A percentile compares a stretch with the other conserved stretches of the same genome.
These are phyloP conservation scores for Prostheceraeus crozeri DNA, from an alignment of 2,888 invertebrate species.

Conservation along the genomic window DNA sequence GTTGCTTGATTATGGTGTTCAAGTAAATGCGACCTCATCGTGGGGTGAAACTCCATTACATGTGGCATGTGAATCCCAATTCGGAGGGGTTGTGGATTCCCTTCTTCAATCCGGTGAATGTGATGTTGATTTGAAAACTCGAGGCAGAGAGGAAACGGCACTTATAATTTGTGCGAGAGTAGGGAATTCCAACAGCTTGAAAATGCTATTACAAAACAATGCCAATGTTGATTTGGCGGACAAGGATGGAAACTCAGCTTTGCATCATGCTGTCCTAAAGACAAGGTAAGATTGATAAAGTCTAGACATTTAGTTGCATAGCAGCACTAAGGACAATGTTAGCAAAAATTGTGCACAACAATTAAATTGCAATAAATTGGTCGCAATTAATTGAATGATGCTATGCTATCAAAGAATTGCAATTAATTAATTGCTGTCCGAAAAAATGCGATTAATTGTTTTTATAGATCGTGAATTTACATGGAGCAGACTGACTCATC, in stretches of 20 bases:
- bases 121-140: background rate
- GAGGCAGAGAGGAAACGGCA: background rate
- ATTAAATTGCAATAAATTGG: too few relatives aligned
- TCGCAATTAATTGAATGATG: too few relatives aligned
- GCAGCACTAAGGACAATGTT: too few relatives aligned
- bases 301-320: too few relatives aligned
- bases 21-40: background rate
- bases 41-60: constrained; percentile 3
- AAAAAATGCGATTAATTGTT: too few relatives aligned
- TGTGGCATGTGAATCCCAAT: background rate
- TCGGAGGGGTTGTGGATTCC: background rate
- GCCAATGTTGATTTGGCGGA: background rate
- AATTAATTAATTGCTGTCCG: too few relatives aligned
- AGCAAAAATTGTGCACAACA: too few relatives aligned
- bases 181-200: background rate
- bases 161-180: background rate
- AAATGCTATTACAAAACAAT: background rate
- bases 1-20: constrained; percentile 4
- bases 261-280: constrained; percentile 19
- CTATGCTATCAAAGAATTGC: too few relatives aligned
- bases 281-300: too few relatives aligned
- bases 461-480: too few relatives aligned
- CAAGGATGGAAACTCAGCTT: background rate
- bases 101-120: background rate
- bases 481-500: too few relatives aligned